These are phyloP conservation scores for Sorex araneus DNA, from an alignment of 2,113 vertebrate genomes.

Conservation along the genomic window DNA sequence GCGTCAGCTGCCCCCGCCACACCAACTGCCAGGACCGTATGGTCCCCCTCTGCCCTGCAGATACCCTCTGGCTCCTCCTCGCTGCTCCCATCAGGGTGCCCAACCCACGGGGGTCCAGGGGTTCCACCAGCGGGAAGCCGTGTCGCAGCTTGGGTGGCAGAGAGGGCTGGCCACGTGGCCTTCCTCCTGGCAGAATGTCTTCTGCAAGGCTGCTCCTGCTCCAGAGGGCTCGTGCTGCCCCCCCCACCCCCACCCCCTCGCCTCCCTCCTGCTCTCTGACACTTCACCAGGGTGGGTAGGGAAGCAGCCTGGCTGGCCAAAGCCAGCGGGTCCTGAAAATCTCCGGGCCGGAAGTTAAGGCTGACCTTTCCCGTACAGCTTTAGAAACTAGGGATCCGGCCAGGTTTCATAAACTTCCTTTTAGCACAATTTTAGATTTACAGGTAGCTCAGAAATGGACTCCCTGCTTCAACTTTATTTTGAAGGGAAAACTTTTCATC, in stretches of 20 bases:
- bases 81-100: too few species aligned
- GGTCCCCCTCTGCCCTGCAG: not conserved
- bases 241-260: not conserved
- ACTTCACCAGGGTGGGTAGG: not conserved
- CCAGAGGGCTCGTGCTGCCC: not conserved
- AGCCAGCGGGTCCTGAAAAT: not conserved
- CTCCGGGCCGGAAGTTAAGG: not conserved
- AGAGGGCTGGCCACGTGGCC: too few species aligned
- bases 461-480: slow-evolving; percentile 66
- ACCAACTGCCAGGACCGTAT: not conserved
- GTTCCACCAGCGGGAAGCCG: not conserved
- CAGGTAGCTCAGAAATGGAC: slow-evolving; percentile 3
- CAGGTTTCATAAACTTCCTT: slow-evolving; percentile 24
- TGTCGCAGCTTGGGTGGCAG: not conserved
- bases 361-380: not conserved
- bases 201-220: not conserved
- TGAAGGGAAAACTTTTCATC: slow-evolving; percentile 54
- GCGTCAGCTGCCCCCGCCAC: not conserved
- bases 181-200: too few species aligned
- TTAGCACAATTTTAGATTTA: slow-evolving; percentile 58
- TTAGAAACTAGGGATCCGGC: not conserved
- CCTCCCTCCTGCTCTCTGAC: not conserved
- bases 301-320: not conserved
- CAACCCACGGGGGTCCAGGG: too few species aligned
- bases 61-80: not conserved